Percentiles rank a stretch among this genome's conserved stretches.
phyloP scores from a whole-genome alignment of 2,888 invertebrate species.

The Kuschelorhynchus macadamiae region DNA sequence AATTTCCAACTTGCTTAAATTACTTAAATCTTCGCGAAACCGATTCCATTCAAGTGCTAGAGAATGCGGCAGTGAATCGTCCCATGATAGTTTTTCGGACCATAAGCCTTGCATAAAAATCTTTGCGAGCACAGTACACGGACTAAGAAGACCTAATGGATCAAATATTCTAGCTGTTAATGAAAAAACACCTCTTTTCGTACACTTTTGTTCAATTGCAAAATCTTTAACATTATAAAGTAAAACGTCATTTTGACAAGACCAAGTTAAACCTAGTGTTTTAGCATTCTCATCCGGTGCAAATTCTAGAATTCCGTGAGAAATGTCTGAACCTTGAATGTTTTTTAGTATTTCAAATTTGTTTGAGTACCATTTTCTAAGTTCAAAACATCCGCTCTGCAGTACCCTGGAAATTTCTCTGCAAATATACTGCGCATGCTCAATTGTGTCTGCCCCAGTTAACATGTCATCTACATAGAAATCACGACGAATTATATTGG shows the following conservation, averaged over 20 bases:
- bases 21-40: conserved; percentile 8
- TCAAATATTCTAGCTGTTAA: conserved; percentile 25
- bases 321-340: neutral
- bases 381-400: conserved; percentile 28
- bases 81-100: conserved; percentile 30
- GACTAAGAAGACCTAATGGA: conserved; percentile 25
- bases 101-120: conserved; percentile 33
- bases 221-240: conserved; percentile 1
- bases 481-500: conserved; percentile 32
- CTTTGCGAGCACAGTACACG: conserved; percentile 23
- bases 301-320: conserved; percentile 14
- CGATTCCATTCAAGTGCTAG: conserved; percentile 6
- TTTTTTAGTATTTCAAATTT: conserved; percentile 5
- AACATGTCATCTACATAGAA: conserved; percentile 40
- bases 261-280: conserved; percentile 27
- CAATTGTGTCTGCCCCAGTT: conserved; percentile 24
- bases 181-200: conserved; percentile 26
- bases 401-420: conserved; percentile 22
- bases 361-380: conserved; percentile 28
- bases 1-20: conserved; percentile 2
- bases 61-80: conserved; percentile 17
- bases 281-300: conserved; percentile 16
- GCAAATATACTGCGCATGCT: conserved; percentile 37
- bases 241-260: conserved; percentile 2
- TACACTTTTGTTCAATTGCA: neutral